Evolutionary conservation across 2,888 invertebrate genomes (phyloP).

Genomic region (Mythimna impura): DNA sequence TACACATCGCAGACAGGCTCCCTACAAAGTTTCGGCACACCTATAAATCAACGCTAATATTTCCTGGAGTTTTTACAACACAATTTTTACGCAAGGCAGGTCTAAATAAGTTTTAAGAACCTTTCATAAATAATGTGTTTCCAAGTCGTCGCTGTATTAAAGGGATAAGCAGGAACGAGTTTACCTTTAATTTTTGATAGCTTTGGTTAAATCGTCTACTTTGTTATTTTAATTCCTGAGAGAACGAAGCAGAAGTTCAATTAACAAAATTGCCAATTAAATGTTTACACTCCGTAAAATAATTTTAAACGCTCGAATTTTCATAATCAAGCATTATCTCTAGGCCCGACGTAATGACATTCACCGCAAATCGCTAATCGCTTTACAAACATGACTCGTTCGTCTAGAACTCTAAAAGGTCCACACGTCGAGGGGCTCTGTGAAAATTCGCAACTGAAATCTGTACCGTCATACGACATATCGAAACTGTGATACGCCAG

Average conservation of each 20-base stretch:
- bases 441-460: conserved; percentile 83
- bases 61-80: conserved; percentile 58
- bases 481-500: conserved; percentile 80
- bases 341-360: conserved; percentile 77
- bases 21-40: conserved; percentile 55
- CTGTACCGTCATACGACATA: conserved; percentile 85
- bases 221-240: conserved; percentile 57
- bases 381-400: conserved; percentile 78
- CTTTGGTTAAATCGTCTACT: conserved; percentile 52
- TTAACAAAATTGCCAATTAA: conserved; percentile 73
- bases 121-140: conserved; percentile 54
- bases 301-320: conserved; percentile 77
- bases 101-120: conserved; percentile 55
- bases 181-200: conserved; percentile 58
- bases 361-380: conserved; percentile 83
- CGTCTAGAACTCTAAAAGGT: conserved; percentile 75
- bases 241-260: conserved; percentile 67
- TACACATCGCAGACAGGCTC: conserved; percentile 42
- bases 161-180: conserved; percentile 50
- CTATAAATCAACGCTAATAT: conserved; percentile 61
- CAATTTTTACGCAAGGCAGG: conserved; percentile 50
- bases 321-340: conserved; percentile 84
- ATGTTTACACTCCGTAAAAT: conserved; percentile 75
- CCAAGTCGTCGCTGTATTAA: conserved; percentile 36
- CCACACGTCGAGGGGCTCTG: conserved; percentile 69